These are phyloP conservation scores for Stictonetta naevosa DNA, from an alignment of 2,113 vertebrate genomes.

Conservation along the genomic window DNA sequence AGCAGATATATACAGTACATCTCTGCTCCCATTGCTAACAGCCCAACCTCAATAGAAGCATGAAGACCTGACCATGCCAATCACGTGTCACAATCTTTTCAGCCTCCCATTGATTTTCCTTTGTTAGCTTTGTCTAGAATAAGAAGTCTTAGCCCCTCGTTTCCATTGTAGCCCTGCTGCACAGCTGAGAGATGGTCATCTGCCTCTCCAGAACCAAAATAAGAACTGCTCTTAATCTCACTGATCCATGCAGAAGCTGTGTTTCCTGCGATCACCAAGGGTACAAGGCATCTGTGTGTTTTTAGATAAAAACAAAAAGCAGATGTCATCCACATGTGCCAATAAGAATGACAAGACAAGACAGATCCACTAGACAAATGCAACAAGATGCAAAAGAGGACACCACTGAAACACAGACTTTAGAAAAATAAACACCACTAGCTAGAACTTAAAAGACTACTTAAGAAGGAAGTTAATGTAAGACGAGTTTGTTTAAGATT, in stretches of 20 bases:
- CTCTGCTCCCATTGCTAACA: background rate
- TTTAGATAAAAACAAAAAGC: constrained; percentile 18
- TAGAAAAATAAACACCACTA: background rate
- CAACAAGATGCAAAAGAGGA: background rate
- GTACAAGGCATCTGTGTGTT: background rate
- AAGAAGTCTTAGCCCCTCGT: background rate
- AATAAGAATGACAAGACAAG: background rate
- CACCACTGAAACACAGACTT: background rate
- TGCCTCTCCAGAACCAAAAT: background rate
- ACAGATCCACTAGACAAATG: background rate
- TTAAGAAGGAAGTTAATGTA: background rate
- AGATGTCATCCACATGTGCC: constrained; percentile 12
- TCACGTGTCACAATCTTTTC: background rate
- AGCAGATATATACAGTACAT: background rate
- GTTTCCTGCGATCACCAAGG: background rate
- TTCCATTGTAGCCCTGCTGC: background rate
- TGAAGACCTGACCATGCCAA: background rate
- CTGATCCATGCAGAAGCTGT: background rate
- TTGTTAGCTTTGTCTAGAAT: background rate
- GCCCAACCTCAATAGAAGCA: background rate
- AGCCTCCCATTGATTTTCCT: background rate
- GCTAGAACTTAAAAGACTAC: background rate
- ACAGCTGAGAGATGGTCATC: background rate
- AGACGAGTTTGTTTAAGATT: background rate
- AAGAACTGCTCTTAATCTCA: background rate